phyloP scores from a whole-genome alignment of 1,140 invertebrate species.

The Drosophila mayri region DNA sequence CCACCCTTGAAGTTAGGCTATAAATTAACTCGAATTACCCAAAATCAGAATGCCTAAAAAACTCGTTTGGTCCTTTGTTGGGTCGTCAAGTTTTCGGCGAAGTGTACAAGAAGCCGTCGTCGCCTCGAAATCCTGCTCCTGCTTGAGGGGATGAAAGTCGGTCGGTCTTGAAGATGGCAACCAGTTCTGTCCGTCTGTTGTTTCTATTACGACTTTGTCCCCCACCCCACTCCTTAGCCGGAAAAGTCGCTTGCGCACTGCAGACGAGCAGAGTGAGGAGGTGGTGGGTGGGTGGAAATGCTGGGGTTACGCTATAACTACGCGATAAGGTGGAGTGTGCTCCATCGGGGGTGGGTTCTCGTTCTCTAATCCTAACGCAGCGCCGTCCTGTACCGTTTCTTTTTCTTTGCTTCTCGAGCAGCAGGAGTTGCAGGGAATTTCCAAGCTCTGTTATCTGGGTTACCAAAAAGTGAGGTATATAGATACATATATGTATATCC shows the following conservation, averaged over 20 bases:
- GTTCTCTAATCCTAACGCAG: constrained; percentile 18
- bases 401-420: constrained; percentile 13
- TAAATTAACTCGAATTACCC: constrained; percentile 57
- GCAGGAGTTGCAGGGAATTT: constrained; percentile 7
- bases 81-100: constrained; percentile 38
- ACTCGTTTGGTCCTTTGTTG: constrained; percentile 46
- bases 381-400: constrained; percentile 8
- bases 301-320: constrained; percentile 31
- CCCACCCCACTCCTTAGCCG: neutral
- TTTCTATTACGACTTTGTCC: constrained; percentile 27
- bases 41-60: constrained; percentile 22
- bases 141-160: constrained; percentile 68
- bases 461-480: constrained; percentile 12
- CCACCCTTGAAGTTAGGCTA: constrained; percentile 37
- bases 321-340: constrained; percentile 27
- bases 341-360: constrained; percentile 24
- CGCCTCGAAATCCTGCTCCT: constrained; percentile 38
- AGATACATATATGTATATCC: neutral
- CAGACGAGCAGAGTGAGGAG: neutral
- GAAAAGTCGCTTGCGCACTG: constrained; percentile 58
- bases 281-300: constrained; percentile 31
- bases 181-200: constrained; percentile 58
- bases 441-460: constrained; percentile 33
- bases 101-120: constrained; percentile 62
- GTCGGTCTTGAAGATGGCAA: constrained; percentile 73